phyloP scores from a whole-genome alignment of 2,888 invertebrate genomes.

The Hymenopus coronatus region DNA sequence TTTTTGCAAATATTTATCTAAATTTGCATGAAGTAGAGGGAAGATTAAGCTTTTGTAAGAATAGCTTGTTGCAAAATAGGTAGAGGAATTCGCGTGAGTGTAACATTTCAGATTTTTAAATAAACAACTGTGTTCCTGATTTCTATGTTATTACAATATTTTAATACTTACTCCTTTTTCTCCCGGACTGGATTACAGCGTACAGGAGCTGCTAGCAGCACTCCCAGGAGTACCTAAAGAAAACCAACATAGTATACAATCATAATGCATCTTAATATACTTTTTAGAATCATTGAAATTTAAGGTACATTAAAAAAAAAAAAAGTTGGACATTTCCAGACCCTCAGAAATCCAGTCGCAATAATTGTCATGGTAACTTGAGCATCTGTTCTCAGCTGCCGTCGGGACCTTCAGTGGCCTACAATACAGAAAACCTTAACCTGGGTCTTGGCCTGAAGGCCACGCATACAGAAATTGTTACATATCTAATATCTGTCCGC shows the following conservation, averaged over 20 bases:
- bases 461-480: not conserved
- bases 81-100: too few relatives aligned
- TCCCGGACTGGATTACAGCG: constrained; percentile 43
- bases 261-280: not conserved
- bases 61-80: too few relatives aligned
- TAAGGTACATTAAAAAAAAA: not conserved
- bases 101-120: too few relatives aligned
- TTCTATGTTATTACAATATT: too few relatives aligned
- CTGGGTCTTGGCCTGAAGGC: not conserved
- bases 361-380: not conserved
- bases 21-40: too few relatives aligned
- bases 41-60: too few relatives aligned
- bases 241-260: not conserved
- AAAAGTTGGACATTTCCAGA: not conserved
- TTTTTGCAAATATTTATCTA: too few relatives aligned
- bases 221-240: constrained; percentile 49
- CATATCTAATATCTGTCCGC: not conserved
- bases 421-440: not conserved
- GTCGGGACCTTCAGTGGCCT: not conserved
- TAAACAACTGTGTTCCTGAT: too few relatives aligned
- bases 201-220: constrained; percentile 53
- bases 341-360: not conserved
- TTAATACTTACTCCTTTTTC: constrained; percentile 45
- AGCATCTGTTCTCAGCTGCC: not conserved
- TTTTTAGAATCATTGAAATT: not conserved